These are phyloP conservation scores for Catocala nupta DNA, from an alignment of 2,888 invertebrate species.

Conservation along the genomic window DNA sequence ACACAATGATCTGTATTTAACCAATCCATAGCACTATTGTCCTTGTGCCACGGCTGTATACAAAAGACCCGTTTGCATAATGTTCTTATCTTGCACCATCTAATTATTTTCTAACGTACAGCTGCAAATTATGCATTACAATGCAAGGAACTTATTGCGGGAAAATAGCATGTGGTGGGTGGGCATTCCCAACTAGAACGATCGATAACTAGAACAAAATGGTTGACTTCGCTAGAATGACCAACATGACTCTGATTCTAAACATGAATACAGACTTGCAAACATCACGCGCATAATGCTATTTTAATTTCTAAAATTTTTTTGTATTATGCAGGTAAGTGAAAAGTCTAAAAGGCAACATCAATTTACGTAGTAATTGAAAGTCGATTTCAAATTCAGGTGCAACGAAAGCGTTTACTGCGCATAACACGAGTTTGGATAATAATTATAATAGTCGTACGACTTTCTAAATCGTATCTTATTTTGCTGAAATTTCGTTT, in stretches of 20 bases:
- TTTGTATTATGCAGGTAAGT: conserved; percentile 37
- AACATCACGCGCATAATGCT: too few relatives aligned
- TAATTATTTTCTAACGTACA: conserved; percentile 56
- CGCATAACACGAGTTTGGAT: conserved; percentile 73
- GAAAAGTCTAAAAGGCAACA: conserved; percentile 54
- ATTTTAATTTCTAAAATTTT: conserved; percentile 11
- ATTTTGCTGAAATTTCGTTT: conserved; percentile 57
- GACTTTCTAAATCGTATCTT: conserved; percentile 76
- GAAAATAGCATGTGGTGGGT: conserved; percentile 46
- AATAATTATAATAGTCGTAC: conserved; percentile 67
- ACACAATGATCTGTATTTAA: conserved; percentile 76
- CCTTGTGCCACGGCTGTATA: conserved; percentile 63
- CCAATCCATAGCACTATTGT: conserved; percentile 77
- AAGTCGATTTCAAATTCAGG: conserved; percentile 69
- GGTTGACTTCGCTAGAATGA: conserved; percentile 24
- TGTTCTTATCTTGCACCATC: conserved; percentile 68
- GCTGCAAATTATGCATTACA: conserved; percentile 47
- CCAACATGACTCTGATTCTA: neutral
- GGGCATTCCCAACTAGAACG: conserved; percentile 35
- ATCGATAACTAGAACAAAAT: conserved; percentile 47
- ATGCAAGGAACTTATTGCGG: conserved; percentile 44
- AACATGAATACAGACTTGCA: too few relatives aligned
- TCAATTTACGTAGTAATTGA: conserved; percentile 67
- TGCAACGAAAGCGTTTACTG: conserved; percentile 74
- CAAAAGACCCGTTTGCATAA: conserved; percentile 80